Base-by-base conservation (phyloP, 2,888 invertebrate genomes). In the Tenthredo distinguenda region DNA sequence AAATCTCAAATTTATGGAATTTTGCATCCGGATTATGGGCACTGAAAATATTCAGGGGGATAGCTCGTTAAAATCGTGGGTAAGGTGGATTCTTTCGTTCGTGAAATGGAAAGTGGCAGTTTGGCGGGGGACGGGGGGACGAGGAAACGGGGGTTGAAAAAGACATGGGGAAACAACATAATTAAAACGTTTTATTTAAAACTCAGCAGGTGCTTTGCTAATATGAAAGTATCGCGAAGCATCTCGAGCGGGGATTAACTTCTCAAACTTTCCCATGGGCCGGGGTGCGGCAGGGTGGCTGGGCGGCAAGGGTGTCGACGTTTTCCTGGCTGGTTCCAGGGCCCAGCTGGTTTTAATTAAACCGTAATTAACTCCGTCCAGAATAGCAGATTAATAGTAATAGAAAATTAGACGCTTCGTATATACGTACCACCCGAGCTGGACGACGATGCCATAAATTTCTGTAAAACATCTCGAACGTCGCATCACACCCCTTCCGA, bases 171-270 rank as follows among this genome's bases (percentile, higher is more conserved):
- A 83, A 83, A 43, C 81, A 89, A 43, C 65, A 89, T 91, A 91
- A 91, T 91, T 91, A 91, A 90, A 88, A 89, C 88, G 87, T 90
- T 91, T 92, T 91, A 90, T 91, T 91, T 88, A 71, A 58, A 58
- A 85, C 87, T 87, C 89, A 88, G 87, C 88, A 88, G 89, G 87
- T 88, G 89, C 87, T 87, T 88, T 86, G 90, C 89, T 91, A 90
- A 90, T 89, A 89, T 88, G 90, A 90, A 92, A 91, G 91, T 92
- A 92, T 91, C 88, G 90, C 85, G 86, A 87, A 88, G 88, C 90
- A 77, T 10, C 62, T 37, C 55, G 88, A 87, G 89, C 88, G 87
- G 89, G 90, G 90, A 91, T 91, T 91, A 91, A 92, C 91, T 91
- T 91, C 89, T 88, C 89, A 90, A 92, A 92, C 90, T 92, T 92